Evolutionary conservation across 2,888 invertebrate genomes (phyloP), one percentile per base, ranked within the genome.

Genomic region (Agonopterix subpropinquella): DNA sequence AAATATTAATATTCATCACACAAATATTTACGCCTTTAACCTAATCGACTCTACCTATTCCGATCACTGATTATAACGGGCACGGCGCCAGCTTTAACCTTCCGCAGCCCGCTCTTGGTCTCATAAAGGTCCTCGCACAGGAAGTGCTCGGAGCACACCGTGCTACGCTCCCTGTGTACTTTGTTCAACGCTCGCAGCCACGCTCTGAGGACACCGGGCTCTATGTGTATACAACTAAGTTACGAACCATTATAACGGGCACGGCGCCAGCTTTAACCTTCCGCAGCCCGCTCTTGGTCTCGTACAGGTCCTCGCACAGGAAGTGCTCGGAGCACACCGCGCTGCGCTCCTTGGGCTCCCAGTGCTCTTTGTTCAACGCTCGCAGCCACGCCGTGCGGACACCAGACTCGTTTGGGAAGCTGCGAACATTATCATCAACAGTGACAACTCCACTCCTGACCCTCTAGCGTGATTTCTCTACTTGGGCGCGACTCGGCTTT

Each of bases 291-390:
- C 60, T 73, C 48, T 67, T 74, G 0, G 83, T 80, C 43, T 72
- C 65, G 41, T 80, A 84, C 44, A 86, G 11, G 51, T 86, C 85
- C 8, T 78, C 75, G 1, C 53, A 52, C 0, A 71, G 53, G 47
- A 86, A 86, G 44, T 86, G 86, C 7, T 79, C 70, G 0, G 86
- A 86, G 50, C 86, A 86, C 0, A 86, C 63, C 0, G 73, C 67
- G 39, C 76, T 80, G 0, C 73, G 62, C 0, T 80, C 78, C 11
- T 67, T 77, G 0, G 78, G 79, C 36, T 65, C 60, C 75, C 75
- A 80, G 0, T 58, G 50, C 1, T 69, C 62, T 47, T 68, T 78
- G 11, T 67, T 70, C 0, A 86, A 53, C 0, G 80, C 79, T 15
- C 63, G 67, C 3, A 82, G 57, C 86, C 86, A 86, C 1, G 73